Evolutionary conservation across 2,797 vertebrate genomes (phyloP).

Genomic region (Poeciliopsis turneri): DNA sequence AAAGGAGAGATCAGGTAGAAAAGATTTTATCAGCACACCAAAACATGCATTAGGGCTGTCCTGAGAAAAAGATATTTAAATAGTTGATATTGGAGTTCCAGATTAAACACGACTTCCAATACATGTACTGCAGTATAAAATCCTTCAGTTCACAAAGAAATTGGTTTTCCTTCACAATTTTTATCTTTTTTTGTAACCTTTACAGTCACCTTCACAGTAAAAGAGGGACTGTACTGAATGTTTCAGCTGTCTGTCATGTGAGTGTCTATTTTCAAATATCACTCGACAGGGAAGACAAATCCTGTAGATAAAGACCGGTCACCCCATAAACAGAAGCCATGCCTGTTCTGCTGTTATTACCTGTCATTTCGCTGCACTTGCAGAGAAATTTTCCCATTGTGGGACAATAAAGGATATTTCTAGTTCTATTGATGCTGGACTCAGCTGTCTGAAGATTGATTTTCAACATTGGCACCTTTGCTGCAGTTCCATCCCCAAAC

Average conservation of each 20-base stretch:
- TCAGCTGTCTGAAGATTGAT: neutral
- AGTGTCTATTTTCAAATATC: neutral
- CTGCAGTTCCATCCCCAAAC: neutral
- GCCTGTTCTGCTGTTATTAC: too few relatives aligned
- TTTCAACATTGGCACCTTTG: neutral
- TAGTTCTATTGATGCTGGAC: neutral
- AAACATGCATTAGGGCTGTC: neutral
- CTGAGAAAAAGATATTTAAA: neutral
- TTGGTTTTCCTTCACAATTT: neutral
- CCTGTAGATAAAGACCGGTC: neutral
- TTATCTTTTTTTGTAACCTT: neutral
- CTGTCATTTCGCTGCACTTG: too few relatives aligned
- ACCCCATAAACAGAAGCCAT: neutral
- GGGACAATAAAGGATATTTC: too few relatives aligned
- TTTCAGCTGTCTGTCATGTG: neutral
- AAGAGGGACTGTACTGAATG: neutral
- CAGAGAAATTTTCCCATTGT: too few relatives aligned
- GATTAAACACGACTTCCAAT: neutral
- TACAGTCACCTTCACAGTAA: neutral
- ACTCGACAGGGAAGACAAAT: neutral
- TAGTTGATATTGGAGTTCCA: neutral
- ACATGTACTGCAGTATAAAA: neutral
- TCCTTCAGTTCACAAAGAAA: neutral
- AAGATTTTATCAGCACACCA: neutral
- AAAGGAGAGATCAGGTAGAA: neutral